These are phyloP conservation scores for Rapana venosa DNA, from an alignment of 2,888 invertebrate species.

Conservation along the genomic window DNA sequence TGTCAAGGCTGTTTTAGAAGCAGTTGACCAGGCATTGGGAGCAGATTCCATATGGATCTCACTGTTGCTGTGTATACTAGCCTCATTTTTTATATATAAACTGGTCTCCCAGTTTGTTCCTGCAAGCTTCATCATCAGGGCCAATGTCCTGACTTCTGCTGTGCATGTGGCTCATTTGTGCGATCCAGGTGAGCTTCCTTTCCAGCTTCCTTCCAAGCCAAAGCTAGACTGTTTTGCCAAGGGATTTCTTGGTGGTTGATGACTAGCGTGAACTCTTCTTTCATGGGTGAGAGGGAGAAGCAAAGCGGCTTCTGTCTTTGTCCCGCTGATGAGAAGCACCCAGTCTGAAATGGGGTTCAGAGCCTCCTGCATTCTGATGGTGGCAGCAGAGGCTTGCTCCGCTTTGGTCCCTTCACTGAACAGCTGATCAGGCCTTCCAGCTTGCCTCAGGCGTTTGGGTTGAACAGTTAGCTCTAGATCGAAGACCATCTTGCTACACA, in stretches of 20 bases:
- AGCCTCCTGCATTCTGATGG: neutral
- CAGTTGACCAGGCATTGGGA: too few relatives aligned
- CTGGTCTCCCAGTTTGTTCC: too few relatives aligned
- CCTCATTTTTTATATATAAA: too few relatives aligned
- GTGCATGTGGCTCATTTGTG: too few relatives aligned
- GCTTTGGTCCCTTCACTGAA: neutral
- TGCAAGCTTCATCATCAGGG: too few relatives aligned
- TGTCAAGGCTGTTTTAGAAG: too few relatives aligned
- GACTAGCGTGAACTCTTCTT: neutral
- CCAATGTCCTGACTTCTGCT: too few relatives aligned
- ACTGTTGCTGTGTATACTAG: too few relatives aligned
- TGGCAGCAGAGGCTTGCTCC: neutral
- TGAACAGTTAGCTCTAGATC: too few relatives aligned
- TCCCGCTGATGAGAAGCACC: neutral
- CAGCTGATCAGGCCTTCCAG: neutral
- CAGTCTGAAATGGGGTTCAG: neutral
- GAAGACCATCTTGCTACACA: too few relatives aligned
- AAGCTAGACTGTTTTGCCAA: neutral
- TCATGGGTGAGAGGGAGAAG: neutral
- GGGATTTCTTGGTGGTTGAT: neutral
- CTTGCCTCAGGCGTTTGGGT: neutral
- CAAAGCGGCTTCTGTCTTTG: neutral
- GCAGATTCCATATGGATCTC: too few relatives aligned
- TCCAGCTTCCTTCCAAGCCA: neutral
- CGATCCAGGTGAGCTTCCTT: neutral